A percentile compares a stretch with the other conserved stretches of the same genome.
Conservation (phyloP, 1,140 invertebrate genomes). For the Chelonus insularis region DNA sequence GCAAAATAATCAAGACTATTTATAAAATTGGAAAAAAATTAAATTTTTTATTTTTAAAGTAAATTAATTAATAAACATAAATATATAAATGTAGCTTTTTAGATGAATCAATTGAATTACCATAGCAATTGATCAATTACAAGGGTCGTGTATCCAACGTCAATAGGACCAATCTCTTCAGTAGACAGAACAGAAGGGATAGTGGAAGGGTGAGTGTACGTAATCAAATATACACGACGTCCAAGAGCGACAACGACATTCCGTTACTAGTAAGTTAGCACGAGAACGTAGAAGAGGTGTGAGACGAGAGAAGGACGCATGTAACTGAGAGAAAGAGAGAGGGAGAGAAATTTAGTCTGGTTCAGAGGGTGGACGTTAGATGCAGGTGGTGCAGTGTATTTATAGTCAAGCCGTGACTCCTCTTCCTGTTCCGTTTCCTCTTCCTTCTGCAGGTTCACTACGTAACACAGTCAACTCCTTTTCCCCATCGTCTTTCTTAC, state of each 20-base stretch:
- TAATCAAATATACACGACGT: slow-evolving; percentile 24
- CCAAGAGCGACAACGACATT: slow-evolving; percentile 18
- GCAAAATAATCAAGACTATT: too few species aligned
- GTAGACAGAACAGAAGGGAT: slow-evolving; percentile 1
- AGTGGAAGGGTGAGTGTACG: slow-evolving; percentile 9
- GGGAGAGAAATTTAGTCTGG: slow-evolving; percentile 34
- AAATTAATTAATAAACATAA: too few species aligned
- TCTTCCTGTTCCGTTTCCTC: slow-evolving; percentile 47
- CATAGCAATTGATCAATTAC: slow-evolving; percentile 13
- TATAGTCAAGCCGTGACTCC: slow-evolving; percentile 58
- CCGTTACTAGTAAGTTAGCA: slow-evolving; percentile 6
- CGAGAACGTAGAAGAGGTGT: slow-evolving; percentile 7
- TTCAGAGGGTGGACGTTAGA: slow-evolving; percentile 51
- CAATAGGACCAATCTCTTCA: slow-evolving; percentile 18
- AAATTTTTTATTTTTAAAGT: too few species aligned
- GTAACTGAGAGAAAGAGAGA: not conserved
- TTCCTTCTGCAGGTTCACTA: slow-evolving; percentile 11
- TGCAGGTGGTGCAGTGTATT: slow-evolving; percentile 58
- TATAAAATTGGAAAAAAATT: too few species aligned
- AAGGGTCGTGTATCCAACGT: slow-evolving; percentile 12
- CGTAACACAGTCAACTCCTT: not conserved
- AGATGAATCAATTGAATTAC: too few species aligned
- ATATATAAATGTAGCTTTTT: too few species aligned
- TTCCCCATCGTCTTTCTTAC: slow-evolving; percentile 11
- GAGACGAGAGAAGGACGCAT: not conserved